These are phyloP conservation scores for Eriosoma lanigerum DNA, from an alignment of 1,140 invertebrate genomes.

Conservation along the genomic window DNA sequence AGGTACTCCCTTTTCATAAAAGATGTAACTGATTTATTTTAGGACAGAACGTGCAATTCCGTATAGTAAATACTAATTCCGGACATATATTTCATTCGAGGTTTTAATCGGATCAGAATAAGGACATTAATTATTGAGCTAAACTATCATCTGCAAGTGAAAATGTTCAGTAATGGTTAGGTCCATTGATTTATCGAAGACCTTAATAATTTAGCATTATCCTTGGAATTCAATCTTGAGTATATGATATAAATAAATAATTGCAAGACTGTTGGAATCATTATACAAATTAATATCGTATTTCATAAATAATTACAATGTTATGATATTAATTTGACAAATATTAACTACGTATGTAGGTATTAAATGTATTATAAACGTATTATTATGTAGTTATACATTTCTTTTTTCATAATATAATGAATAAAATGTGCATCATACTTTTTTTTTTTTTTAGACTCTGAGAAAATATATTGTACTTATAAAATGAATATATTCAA, in stretches of 20 bases:
- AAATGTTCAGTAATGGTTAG: not conserved
- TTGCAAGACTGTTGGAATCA: not conserved
- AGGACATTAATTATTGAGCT: not conserved
- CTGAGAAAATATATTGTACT: too few species aligned
- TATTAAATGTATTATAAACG: too few species aligned
- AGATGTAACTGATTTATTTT: slow-evolving; percentile 14
- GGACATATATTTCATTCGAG: not conserved
- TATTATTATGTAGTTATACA: too few species aligned
- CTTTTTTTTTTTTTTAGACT: too few species aligned
- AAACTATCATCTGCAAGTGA: not conserved
- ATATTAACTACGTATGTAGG: too few species aligned
- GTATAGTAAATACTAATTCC: not conserved
- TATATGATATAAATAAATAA: not conserved
- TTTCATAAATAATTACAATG: too few species aligned
- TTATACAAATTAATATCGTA: too few species aligned
- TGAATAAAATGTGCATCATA: too few species aligned
- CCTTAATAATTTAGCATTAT: slow-evolving; percentile 11
- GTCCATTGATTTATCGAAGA: not conserved
- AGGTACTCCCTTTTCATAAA: not conserved
- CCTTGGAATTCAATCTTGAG: not conserved
- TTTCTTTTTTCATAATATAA: too few species aligned
- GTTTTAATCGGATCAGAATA: slow-evolving; percentile 15
- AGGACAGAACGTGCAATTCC: not conserved
- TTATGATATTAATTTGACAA: too few species aligned
- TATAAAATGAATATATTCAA: too few species aligned